Evolutionary conservation across 2,888 invertebrate genomes (phyloP).

Genomic region (Venusia cambrica): DNA sequence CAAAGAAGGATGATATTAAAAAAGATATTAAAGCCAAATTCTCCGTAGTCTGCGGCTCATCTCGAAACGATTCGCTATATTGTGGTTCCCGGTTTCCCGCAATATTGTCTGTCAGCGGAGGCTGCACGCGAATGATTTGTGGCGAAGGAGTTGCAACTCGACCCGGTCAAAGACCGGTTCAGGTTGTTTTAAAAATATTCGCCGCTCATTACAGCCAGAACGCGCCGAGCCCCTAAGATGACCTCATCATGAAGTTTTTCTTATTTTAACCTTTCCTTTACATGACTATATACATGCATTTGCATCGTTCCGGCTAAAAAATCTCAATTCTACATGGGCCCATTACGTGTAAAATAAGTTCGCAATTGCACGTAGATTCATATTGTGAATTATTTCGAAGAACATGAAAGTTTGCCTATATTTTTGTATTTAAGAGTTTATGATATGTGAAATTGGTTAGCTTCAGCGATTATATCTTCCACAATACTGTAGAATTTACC

Average conservation of each 20-base stretch:
- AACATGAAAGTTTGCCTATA: slow-evolving; percentile 3
- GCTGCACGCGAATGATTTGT: slow-evolving; percentile 58
- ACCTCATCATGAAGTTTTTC: slow-evolving; percentile 61
- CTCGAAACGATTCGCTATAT: slow-evolving; percentile 25
- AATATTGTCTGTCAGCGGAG: slow-evolving; percentile 33
- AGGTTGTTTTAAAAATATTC: slow-evolving; percentile 67
- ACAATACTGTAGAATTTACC: too few relatives aligned
- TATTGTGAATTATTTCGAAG: slow-evolving; percentile 1
- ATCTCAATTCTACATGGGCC: slow-evolving; percentile 9
- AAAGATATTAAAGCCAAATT: slow-evolving; percentile 10
- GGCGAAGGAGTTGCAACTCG: slow-evolving; percentile 50
- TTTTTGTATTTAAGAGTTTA: too few relatives aligned
- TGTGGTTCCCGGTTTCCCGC: slow-evolving; percentile 22
- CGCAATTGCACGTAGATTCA: not conserved
- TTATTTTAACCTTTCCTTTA: slow-evolving; percentile 36
- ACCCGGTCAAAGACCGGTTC: slow-evolving; percentile 75
- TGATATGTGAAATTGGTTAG: too few relatives aligned
- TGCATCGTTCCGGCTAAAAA: too few relatives aligned
- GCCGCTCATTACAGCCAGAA: slow-evolving; percentile 43
- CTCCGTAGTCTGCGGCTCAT: slow-evolving; percentile 23
- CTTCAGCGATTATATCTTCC: too few relatives aligned
- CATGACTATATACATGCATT: slow-evolving; percentile 34
- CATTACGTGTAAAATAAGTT: slow-evolving; percentile 2
- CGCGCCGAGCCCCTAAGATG: slow-evolving; percentile 46
- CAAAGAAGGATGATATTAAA: slow-evolving; percentile 2